phyloP scores from a whole-genome alignment of 2,113 vertebrate genomes.

The Camelus dromedarius region DNA sequence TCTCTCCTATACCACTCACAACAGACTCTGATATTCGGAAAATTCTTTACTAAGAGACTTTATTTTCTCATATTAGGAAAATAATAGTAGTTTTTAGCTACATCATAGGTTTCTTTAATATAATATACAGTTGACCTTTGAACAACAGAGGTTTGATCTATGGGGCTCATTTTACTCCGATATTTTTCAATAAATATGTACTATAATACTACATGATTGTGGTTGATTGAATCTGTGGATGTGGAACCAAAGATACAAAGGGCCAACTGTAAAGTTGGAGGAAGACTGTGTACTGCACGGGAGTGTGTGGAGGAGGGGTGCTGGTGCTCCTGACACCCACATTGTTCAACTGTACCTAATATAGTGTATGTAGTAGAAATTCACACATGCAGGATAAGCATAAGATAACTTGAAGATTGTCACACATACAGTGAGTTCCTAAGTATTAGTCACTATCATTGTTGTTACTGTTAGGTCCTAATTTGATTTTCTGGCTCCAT shows the following conservation, averaged over 20 bases:
- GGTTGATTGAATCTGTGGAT: too few species aligned
- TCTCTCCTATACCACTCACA: not conserved
- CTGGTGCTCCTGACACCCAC: too few species aligned
- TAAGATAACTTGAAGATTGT: not conserved
- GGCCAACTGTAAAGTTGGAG: too few species aligned
- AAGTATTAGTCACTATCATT: not conserved
- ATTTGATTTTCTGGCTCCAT: not conserved
- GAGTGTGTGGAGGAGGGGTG: too few species aligned
- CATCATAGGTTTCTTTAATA: not conserved
- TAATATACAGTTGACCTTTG: not conserved
- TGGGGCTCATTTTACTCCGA: too few species aligned
- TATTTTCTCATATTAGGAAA: not conserved
- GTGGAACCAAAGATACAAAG: too few species aligned
- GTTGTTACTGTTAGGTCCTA: not conserved
- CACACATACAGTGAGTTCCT: not conserved
- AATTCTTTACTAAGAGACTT: not conserved
- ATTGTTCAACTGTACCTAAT: too few species aligned
- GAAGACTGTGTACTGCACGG: too few species aligned
- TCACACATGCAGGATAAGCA: too few species aligned
- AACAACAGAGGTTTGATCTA: too few species aligned
- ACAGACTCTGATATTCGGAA: not conserved
- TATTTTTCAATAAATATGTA: too few species aligned
- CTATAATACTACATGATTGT: too few species aligned
- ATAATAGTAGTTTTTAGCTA: not conserved
- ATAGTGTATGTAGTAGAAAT: not conserved